Base-by-base conservation (phyloP, 2,797 vertebrate genomes). In the Eulemur mongoz region DNA sequence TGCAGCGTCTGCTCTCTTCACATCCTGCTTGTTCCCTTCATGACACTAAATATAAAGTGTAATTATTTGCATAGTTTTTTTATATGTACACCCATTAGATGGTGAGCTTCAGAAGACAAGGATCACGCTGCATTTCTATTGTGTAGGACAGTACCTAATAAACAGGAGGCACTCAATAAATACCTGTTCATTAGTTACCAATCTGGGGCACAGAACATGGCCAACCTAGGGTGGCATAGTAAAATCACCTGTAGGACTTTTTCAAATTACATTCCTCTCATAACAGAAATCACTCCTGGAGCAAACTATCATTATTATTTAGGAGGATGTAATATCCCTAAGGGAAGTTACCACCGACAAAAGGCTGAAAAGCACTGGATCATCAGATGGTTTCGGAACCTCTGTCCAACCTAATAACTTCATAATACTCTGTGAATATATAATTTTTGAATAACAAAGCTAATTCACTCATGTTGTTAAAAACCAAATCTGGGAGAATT, bases 241-340 rank as follows among this genome's bases (percentile, higher is more conserved):
- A 85, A 96, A 94, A 87, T 93, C 76, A 95, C 43, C 38, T 76
- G 9, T n/a, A 88, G 70, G 48, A 83, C 83, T 81, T 93, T 61
- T 72, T 81, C 92, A 84, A 92, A 48, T 52, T 50, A 43, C 27
- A 67, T n/a, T 80, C 50, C 20, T 80, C 32, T 84, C 13, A 13
- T 32, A 54, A 90, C 7, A 90, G 63, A 93, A 95, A 67, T 40
- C n/a, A 87, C 78, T 95, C 25, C 18, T 18, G 35, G 25, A 84
- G 27, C 57, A 88, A 92, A 57, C 57, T 1, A 23, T 30, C 27
- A 59, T 52, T 40, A 52, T 52, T 54, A 32, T 73, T 38, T n/a
- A 57, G 65, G 45, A 95, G 27, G 25, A 30, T 50, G 32, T 48
- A 38, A 30, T 22, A 80, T 14, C 18, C 45, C 70, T 80, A 81